Base-by-base conservation (phyloP, 2,113 vertebrate species). In the Pheucticus melanocephalus region DNA sequence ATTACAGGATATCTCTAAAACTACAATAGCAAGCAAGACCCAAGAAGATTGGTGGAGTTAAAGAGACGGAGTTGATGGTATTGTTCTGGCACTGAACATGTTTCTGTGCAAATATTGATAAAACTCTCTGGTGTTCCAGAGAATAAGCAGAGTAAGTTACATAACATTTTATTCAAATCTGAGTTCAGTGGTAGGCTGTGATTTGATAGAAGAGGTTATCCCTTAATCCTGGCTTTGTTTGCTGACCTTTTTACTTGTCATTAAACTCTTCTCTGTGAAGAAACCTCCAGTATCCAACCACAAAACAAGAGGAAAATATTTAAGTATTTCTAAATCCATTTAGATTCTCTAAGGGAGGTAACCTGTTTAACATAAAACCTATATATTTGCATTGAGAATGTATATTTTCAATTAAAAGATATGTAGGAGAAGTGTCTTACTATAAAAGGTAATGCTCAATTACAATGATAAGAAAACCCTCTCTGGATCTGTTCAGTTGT, bases 81-180 rank as follows among this genome's bases (percentile, higher is more conserved):
- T 64, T 61, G 37, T 61, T 71, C 28, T 82, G 59, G 27, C 24
- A n/a, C 13, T 39, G 50, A 75, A 28, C n/a, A 8, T 50, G 8
- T 81, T 83, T 53, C 71, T 93, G 15, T 88, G 64, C 68, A 86
- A 94, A 85, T 88, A 92, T n/a, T 92, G 51, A 77, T 86, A 59
- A 92, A 71, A 42, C 6, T n/a, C n/a, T n/a, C n/a, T 57, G n/a
- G 56, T 86, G 53, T 69, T 69, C n/a, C 60, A 73, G 51, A 75
- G 35, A 66, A 40, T 47, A 82, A 77, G 7, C 37, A 50, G 48
- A 65, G 28, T 66, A 70, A 87, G 9, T 72, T 86, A 19, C 22
- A 0, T 24, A 63, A 54, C 50, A 57, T 10, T 11, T 80, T 72
- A 35, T 47, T 73, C 15, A 80, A 54, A 76, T 82, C 28, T 57